Conservation (phyloP, 1,140 invertebrate genomes). For the Drosophila punjabiensis region DNA sequence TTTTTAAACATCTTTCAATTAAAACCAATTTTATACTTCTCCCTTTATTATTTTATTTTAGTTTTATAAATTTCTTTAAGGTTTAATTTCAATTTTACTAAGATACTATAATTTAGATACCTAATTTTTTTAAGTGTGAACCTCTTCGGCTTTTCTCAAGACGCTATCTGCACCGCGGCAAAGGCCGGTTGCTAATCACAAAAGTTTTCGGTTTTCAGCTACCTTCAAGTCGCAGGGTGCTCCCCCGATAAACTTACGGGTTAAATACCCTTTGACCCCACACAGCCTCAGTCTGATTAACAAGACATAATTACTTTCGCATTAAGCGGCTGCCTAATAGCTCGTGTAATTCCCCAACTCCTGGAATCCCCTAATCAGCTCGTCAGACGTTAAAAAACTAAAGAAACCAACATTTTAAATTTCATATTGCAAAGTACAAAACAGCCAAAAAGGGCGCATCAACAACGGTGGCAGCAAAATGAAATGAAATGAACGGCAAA, state of each 20-base stretch:
- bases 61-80: not conserved
- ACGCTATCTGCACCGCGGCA: slow-evolving; percentile 50
- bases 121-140: slow-evolving; percentile 7
- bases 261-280: slow-evolving; percentile 63
- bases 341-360: slow-evolving; percentile 70
- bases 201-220: slow-evolving; percentile 63
- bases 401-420: slow-evolving; percentile 40
- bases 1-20: too few relatives aligned
- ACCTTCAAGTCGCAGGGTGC: slow-evolving; percentile 65
- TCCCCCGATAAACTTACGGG: slow-evolving; percentile 47
- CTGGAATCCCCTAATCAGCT: slow-evolving; percentile 59
- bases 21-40: too few relatives aligned
- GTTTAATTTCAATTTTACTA: not conserved
- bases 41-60: too few relatives aligned
- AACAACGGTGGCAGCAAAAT: slow-evolving; percentile 16
- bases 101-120: too few relatives aligned
- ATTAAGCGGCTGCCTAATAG: slow-evolving; percentile 78
- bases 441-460: slow-evolving; percentile 16
- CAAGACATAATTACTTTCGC: slow-evolving; percentile 81
- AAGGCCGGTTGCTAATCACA: slow-evolving; percentile 63
- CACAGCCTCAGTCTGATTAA: slow-evolving; percentile 65
- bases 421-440: slow-evolving; percentile 23
- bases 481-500: slow-evolving; percentile 37
- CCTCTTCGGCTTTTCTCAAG: slow-evolving; percentile 39
- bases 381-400: slow-evolving; percentile 61